phyloP scores from a whole-genome alignment of 2,113 vertebrate genomes.

The Cygnus atratus region DNA sequence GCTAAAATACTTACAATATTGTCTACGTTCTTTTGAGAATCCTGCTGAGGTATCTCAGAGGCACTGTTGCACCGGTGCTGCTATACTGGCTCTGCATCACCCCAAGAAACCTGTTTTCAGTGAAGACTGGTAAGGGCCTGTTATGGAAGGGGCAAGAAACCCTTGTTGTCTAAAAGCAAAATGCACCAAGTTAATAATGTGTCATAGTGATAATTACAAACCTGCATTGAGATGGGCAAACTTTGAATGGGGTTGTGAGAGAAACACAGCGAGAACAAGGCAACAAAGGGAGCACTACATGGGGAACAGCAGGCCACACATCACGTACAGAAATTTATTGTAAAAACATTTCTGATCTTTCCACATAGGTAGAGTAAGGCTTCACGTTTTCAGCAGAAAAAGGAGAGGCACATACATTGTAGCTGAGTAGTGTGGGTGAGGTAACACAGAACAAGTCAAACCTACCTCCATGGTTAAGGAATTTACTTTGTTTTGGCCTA shows the following conservation, averaged over 20 bases:
- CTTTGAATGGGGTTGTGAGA: too few relatives aligned
- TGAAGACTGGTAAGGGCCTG: neutral
- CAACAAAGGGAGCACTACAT: too few relatives aligned
- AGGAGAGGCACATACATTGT: neutral
- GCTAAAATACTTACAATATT: neutral
- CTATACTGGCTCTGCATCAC: neutral
- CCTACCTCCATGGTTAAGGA: neutral
- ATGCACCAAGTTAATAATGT: too few relatives aligned
- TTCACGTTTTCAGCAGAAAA: neutral
- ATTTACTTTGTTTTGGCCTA: neutral
- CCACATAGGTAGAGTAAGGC: fast-evolving
- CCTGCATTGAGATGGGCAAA: too few relatives aligned
- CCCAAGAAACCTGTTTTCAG: neutral
- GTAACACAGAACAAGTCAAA: neutral
- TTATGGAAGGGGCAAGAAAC: neutral
- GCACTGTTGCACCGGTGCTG: neutral
- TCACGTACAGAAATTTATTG: too few relatives aligned
- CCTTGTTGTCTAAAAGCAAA: neutral
- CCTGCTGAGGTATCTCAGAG: neutral
- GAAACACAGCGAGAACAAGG: too few relatives aligned
- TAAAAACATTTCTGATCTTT: neutral
- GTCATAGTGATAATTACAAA: too few relatives aligned
- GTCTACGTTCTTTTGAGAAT: neutral
- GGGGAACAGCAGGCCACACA: too few relatives aligned
- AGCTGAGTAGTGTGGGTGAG: neutral